Evolutionary conservation across 2,888 invertebrate species (phyloP).

Genomic region (Ferrisia virgata): DNA sequence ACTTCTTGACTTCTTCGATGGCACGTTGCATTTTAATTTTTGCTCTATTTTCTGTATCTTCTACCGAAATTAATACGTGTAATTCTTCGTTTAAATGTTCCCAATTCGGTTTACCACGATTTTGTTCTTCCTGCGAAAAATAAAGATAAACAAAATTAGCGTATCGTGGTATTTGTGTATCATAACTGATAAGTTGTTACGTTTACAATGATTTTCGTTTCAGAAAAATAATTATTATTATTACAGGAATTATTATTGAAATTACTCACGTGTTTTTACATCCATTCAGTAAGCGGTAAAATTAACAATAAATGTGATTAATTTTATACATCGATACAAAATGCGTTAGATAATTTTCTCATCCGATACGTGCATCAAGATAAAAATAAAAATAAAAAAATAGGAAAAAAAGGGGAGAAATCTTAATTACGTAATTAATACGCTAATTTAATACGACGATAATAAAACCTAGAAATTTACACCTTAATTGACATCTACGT

Average conservation of each 20-base stretch:
- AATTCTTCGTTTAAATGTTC: conserved; percentile 98
- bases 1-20: conserved; percentile 95
- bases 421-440: neutral
- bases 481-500: conserved; percentile 7
- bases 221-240: too few species aligned
- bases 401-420: neutral
- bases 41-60: conserved; percentile 96
- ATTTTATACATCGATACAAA: neutral
- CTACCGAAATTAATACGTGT: conserved; percentile 96
- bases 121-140: conserved; percentile 84
- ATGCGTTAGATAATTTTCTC: neutral
- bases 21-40: conserved; percentile 92
- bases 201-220: too few species aligned
- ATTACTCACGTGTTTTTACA: neutral
- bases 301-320: neutral
- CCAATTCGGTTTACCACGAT: conserved; percentile 99
- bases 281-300: neutral
- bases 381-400: neutral
- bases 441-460: neutral
- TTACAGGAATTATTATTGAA: too few species aligned
- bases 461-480: neutral
- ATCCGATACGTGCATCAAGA: neutral
- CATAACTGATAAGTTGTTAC: too few species aligned
- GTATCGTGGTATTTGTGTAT: too few species aligned
- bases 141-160: neutral